Conservation (phyloP, 2,797 vertebrate species). For the Sarcophilus harrisii region DNA sequence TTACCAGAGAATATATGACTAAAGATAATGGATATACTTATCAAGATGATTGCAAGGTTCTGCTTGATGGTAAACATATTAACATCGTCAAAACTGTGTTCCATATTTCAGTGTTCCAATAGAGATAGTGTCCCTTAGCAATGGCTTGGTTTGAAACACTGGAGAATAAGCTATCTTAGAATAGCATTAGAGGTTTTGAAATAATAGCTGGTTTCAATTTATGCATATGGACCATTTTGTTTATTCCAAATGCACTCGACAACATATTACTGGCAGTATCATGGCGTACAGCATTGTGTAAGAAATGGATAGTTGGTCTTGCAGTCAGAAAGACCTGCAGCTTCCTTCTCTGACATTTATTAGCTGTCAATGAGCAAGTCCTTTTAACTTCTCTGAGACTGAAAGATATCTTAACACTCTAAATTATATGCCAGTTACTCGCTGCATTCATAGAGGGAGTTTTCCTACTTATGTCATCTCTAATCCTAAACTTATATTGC, state of each 20-base stretch:
- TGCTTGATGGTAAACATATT: not conserved
- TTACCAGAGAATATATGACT: not conserved
- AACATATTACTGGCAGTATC: not conserved
- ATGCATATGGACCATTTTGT: not conserved
- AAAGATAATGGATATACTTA: not conserved
- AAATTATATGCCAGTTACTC: not conserved
- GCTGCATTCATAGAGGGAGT: not conserved
- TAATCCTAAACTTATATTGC: not conserved
- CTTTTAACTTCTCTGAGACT: not conserved
- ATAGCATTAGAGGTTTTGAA: not conserved
- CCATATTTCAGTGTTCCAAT: not conserved
- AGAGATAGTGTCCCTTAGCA: not conserved
- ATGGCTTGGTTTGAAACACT: not conserved
- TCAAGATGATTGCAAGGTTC: not conserved
- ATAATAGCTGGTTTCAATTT: not conserved
- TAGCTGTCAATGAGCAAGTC: not conserved
- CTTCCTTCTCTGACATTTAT: not conserved
- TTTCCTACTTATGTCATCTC: not conserved
- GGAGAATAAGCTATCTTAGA: not conserved
- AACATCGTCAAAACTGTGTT: not conserved
- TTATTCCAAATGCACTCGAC: not conserved
- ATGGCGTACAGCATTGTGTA: not conserved
- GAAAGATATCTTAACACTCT: not conserved
- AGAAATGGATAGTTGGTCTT: not conserved
- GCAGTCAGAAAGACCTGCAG: not conserved